These are phyloP conservation scores for Rhinopithecus roxellana DNA, from an alignment of 2,113 vertebrate genomes.

Conservation along the genomic window DNA sequence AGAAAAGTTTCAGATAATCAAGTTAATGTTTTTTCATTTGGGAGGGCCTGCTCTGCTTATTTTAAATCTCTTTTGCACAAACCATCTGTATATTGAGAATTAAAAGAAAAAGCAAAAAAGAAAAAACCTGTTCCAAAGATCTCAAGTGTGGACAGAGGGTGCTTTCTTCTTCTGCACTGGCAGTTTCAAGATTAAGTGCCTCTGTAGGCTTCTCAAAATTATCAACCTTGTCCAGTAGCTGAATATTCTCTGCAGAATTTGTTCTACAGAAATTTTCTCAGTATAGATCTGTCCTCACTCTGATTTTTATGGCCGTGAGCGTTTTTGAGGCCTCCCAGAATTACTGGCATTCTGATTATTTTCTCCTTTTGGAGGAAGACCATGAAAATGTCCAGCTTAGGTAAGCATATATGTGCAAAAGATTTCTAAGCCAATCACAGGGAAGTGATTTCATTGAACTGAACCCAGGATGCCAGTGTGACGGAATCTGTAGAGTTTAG, in stretches of 20 bases:
- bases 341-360: constrained; percentile 64
- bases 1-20: background rate
- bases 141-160: fast-evolving
- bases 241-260: constrained; percentile 77
- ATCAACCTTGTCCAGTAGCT: constrained; percentile 76
- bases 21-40: background rate
- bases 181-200: constrained; percentile 73
- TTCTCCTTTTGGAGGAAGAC: constrained; percentile 67
- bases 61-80: background rate
- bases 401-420: background rate
- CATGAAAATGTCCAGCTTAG: constrained; percentile 45
- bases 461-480: background rate
- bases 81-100: background rate
- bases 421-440: background rate
- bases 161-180: constrained; percentile 33
- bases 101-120: background rate
- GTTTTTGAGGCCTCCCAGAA: constrained; percentile 71
- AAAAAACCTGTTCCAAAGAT: background rate
- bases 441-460: background rate
- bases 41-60: background rate
- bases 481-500: background rate
- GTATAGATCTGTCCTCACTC: constrained; percentile 64
- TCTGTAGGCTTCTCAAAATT: constrained; percentile 69
- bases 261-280: constrained; percentile 75
- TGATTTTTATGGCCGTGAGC: constrained; percentile 71